A percentile compares a stretch with the other conserved stretches of the same genome.
Conservation (phyloP, 2,888 invertebrate species). For the Entomobrya multifasciata region DNA sequence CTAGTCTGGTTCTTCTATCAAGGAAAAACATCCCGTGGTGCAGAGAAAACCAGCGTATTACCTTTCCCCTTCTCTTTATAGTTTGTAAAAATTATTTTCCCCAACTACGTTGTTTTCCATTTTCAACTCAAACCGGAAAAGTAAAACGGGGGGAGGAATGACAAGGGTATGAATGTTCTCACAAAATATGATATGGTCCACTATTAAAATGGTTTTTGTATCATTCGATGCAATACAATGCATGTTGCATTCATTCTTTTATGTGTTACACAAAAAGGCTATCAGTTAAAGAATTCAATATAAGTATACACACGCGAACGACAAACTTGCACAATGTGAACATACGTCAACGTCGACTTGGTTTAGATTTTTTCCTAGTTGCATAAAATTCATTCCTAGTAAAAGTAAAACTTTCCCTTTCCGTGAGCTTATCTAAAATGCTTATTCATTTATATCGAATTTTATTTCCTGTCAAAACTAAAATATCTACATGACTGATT, state of each 20-base stretch:
- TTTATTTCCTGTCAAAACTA: no score
- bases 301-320: background rate
- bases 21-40: slow-evolving; percentile 31
- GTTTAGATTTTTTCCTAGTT: background rate
- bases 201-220: slow-evolving; percentile 15
- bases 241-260: no score
- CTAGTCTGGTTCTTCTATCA: slow-evolving; percentile 38
- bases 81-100: slow-evolving; percentile 40
- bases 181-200: slow-evolving; percentile 37
- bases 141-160: slow-evolving; percentile 53
- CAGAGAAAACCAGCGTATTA: slow-evolving; percentile 17
- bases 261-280: no score
- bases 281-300: no score
- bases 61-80: slow-evolving; percentile 21
- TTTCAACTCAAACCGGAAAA: background rate
- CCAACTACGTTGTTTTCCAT: slow-evolving; percentile 12
- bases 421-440: background rate
- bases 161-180: slow-evolving; percentile 48
- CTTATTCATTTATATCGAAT: no score
- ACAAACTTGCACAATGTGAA: no score
- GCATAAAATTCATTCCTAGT: slow-evolving; percentile 32
- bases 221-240: background rate
- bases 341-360: background rate
- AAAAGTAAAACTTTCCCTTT: slow-evolving; percentile 12
- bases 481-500: no score